Base-by-base conservation (phyloP, 2,113 vertebrate species). In the Redunca redunca region DNA sequence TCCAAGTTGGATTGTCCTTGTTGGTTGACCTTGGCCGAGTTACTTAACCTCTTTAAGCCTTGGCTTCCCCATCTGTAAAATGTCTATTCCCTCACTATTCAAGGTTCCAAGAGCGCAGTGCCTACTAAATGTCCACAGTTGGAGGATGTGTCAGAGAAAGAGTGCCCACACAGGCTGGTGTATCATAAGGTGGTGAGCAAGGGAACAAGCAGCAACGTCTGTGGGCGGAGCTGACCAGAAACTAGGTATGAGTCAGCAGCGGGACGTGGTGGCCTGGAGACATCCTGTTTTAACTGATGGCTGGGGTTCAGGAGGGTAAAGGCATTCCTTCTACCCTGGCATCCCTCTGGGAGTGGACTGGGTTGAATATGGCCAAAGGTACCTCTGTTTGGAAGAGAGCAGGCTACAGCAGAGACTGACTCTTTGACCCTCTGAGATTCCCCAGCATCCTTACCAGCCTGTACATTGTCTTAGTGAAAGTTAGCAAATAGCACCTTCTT, bases 21-120 rank as follows among this genome's bases (percentile, higher is more conserved):
- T 28, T 94, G 67, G 40, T 48, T 91, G 86, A 86, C 91, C 90
- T 91, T 96, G 90, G 21, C 86, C 81, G 36, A 91, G n/a, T 88
- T 82, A 88, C 33, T 90, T 60, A 87, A 52, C 57, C 23, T 81
- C 46, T 67, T 53, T 60, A 89, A 96, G 30, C 52, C 64, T 67
- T 36, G 13, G 12, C 95, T 87, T 93, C 81, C 28, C 60, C 33
- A 83, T 74, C 19, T 57, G 14, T 87, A 88, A 74, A 58, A 81
- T 46, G 55, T 14, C 64, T 40, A 21, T 4, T 8, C 8, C 3
- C 16, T 90, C 7, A 23, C 21, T 23, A 6, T 58, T 58, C 58
- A 58, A 82, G 14, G 26, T 94, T 88, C 52, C 25, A 52, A 26
- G 53, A 60, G 14, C 50, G 9, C 33, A 84, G 80, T 28, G 19